phyloP scores from a whole-genome alignment of 2,888 invertebrate species.

The Lordiphosa andalusiaca region DNA sequence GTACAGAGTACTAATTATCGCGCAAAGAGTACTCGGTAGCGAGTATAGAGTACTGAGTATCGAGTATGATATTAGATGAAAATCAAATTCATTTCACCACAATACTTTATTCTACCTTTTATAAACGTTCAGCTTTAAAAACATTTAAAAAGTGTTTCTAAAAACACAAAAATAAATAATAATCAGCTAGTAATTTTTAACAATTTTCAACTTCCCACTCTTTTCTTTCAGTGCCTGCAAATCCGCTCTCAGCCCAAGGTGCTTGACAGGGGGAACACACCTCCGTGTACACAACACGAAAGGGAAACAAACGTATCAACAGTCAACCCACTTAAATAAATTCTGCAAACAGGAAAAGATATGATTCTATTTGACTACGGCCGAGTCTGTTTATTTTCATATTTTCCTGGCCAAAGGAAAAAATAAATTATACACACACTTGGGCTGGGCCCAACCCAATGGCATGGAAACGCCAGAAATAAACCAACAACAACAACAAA shows the following conservation, averaged over 20 bases:
- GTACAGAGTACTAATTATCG: too few species aligned
- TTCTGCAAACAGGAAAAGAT: slow-evolving; percentile 34
- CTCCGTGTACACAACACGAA: slow-evolving; percentile 37
- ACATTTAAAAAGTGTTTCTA: too few species aligned
- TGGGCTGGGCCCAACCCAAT: slow-evolving; percentile 21
- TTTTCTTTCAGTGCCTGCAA: slow-evolving; percentile 36
- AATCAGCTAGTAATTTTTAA: too few species aligned
- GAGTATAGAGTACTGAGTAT: too few species aligned
- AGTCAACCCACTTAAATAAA: slow-evolving; percentile 30
- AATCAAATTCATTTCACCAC: too few species aligned
- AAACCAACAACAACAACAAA: too few species aligned
- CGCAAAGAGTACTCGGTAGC: too few species aligned
- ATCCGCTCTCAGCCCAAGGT: slow-evolving; percentile 17
- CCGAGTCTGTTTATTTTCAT: slow-evolving; percentile 47
- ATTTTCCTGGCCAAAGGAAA: slow-evolving; percentile 40
- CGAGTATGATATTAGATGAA: too few species aligned
- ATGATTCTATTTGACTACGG: slow-evolving; percentile 37
- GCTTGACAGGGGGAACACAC: slow-evolving; percentile 37
- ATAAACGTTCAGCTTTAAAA: too few species aligned
- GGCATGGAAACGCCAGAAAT: slow-evolving; percentile 32
- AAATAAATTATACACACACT: slow-evolving; percentile 43
- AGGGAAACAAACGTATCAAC: slow-evolving; percentile 43
- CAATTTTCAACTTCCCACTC: too few species aligned
- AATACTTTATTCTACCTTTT: too few species aligned
- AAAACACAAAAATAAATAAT: too few species aligned